Evolutionary conservation across 2,888 invertebrate genomes (phyloP).

Genomic region (Drosophila testacea): DNA sequence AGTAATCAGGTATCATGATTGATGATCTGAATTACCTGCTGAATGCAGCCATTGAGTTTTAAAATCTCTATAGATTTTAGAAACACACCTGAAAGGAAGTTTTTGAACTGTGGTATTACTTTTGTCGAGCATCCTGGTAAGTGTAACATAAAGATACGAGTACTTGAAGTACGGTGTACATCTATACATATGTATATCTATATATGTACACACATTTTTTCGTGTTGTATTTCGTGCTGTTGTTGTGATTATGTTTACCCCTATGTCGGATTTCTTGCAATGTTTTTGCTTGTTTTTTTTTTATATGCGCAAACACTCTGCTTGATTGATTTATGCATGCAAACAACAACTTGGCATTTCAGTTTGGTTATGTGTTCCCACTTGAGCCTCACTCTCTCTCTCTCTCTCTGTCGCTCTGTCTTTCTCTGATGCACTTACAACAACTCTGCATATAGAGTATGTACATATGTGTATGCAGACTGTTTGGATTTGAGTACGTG

Average conservation of each 20-base stretch:
- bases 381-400: slow-evolving; percentile 3
- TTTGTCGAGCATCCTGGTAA: background rate
- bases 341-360: slow-evolving; percentile 21
- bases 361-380: background rate
- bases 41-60: no score
- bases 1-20: no score
- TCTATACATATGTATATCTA: background rate
- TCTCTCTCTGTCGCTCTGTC: background rate
- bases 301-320: slow-evolving; percentile 66
- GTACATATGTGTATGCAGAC: background rate
- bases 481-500: slow-evolving; percentile 20
- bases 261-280: slow-evolving; percentile 23
- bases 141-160: background rate
- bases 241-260: slow-evolving; percentile 37
- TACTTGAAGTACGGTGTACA: background rate
- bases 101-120: background rate
- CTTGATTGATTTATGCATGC: slow-evolving; percentile 76
- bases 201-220: background rate
- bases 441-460: background rate
- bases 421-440: slow-evolving; percentile 5
- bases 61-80: no score
- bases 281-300: slow-evolving; percentile 21
- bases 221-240: slow-evolving; percentile 11
- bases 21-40: no score
- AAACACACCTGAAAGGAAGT: no score